These are phyloP conservation scores for Craseonycteris thonglongyai DNA, from an alignment of 2,113 vertebrate species.

Conservation along the genomic window DNA sequence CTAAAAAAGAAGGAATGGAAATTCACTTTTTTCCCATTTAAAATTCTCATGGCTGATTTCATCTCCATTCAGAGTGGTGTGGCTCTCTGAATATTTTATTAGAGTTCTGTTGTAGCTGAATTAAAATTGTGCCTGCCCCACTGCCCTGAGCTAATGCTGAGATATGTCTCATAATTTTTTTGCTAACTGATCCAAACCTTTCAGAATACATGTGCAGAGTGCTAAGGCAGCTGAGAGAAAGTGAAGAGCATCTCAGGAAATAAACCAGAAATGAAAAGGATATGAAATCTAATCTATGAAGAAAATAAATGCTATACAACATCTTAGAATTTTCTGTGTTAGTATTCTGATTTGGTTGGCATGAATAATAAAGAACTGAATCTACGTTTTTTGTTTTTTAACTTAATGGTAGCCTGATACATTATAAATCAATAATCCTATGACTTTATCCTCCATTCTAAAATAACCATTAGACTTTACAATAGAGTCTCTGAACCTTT, in stretches of 20 bases:
- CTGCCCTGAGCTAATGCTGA: background rate
- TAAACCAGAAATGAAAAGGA: slow-evolving; percentile 30
- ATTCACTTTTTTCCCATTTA: slow-evolving; percentile 50
- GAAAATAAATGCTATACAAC: background rate
- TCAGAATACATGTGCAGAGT: background rate
- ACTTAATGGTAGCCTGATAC: background rate
- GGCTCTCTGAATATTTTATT: slow-evolving; percentile 54
- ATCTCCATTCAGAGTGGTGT: background rate
- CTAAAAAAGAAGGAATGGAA: slow-evolving; percentile 28
- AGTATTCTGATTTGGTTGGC: background rate
- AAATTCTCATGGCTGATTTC: background rate
- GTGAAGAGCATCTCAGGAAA: background rate
- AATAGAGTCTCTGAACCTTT: background rate
- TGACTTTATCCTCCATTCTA: background rate
- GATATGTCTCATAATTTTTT: background rate
- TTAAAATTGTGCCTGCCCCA: slow-evolving; percentile 5
- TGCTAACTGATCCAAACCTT: background rate
- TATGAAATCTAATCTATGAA: background rate
- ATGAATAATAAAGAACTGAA: background rate
- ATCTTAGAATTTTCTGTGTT: background rate
- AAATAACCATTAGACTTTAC: slow-evolving; percentile 29
- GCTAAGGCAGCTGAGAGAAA: background rate
- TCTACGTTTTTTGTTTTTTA: background rate
- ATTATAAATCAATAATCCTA: slow-evolving; percentile 31
- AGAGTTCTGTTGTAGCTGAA: background rate